Evolutionary conservation across 1,140 invertebrate genomes (phyloP).

Genomic region (Geopemphigus sp.): DNA sequence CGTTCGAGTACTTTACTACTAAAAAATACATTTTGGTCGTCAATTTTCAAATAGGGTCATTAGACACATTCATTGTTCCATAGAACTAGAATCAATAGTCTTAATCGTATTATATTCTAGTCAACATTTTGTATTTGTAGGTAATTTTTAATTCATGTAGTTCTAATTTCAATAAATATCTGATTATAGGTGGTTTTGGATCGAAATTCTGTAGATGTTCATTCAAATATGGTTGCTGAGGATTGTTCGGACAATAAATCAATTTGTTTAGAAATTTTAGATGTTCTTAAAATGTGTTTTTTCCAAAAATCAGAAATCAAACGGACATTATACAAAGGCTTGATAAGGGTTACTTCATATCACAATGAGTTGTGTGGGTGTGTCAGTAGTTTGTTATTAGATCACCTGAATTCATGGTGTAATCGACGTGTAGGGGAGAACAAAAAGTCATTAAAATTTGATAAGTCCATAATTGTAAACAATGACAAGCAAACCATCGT

Average conservation of each 20-base stretch:
- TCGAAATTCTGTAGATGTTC: constrained; percentile 38
- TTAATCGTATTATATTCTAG: too few relatives aligned
- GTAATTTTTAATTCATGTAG: too few relatives aligned
- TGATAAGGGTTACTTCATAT: constrained; percentile 8
- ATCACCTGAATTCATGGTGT: constrained; percentile 32
- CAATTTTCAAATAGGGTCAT: too few relatives aligned
- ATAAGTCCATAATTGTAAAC: background rate
- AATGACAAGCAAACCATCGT: background rate
- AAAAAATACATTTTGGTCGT: too few relatives aligned
- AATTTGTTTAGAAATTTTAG: constrained; percentile 46
- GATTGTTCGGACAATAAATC: constrained; percentile 32
- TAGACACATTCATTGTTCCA: too few relatives aligned
- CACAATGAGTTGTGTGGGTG: background rate
- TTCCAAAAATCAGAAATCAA: constrained; percentile 44
- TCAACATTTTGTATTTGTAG: too few relatives aligned
- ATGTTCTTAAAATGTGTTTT: constrained; percentile 39
- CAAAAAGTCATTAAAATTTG: constrained; percentile 40
- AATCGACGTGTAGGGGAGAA: background rate
- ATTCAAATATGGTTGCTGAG: constrained; percentile 4
- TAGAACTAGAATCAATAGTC: too few relatives aligned
- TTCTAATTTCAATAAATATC: background rate
- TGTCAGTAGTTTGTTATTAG: constrained; percentile 13
- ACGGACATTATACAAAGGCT: constrained; percentile 34
- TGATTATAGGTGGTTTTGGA: constrained; percentile 33
- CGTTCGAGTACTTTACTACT: too few relatives aligned